A percentile compares a stretch with the other conserved stretches of the same genome.
These are phyloP conservation scores for Bucco capensis DNA, from an alignment of 2,113 vertebrate genomes.

Conservation along the genomic window DNA sequence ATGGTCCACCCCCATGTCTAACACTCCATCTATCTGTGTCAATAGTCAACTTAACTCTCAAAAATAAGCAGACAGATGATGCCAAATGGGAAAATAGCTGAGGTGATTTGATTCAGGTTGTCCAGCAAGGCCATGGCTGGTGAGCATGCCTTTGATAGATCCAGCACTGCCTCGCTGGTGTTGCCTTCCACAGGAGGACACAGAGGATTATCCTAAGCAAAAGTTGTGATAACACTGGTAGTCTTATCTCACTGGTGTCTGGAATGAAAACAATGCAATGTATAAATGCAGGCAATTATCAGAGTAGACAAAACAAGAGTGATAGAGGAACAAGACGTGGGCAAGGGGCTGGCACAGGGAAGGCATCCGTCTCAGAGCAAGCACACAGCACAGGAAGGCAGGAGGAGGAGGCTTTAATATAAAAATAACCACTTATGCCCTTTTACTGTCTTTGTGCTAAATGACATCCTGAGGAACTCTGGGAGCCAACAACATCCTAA, in stretches of 20 bases:
- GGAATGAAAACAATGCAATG: slow-evolving; percentile 22
- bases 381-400: not conserved
- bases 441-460: not conserved
- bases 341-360: not conserved
- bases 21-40: not conserved
- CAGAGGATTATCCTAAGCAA: not conserved
- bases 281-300: not conserved
- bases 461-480: not conserved
- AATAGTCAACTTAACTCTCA: not conserved
- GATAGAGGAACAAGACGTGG: not conserved
- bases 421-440: not conserved
- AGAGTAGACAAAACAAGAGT: slow-evolving; percentile 13
- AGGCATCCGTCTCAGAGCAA: not conserved
- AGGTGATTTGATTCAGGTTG: not conserved
- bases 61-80: not conserved
- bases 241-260: slow-evolving; percentile 1
- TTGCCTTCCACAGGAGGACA: not conserved
- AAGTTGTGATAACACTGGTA: not conserved
- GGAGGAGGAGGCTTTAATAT: not conserved
- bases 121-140: not conserved
- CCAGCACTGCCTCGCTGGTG: not conserved
- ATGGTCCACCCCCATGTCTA: not conserved
- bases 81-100: not conserved
- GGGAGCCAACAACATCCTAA: not conserved
- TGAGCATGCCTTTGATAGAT: not conserved